phyloP scores from a whole-genome alignment of 1,140 invertebrate genomes.

The Tachypleus tridentatus region DNA sequence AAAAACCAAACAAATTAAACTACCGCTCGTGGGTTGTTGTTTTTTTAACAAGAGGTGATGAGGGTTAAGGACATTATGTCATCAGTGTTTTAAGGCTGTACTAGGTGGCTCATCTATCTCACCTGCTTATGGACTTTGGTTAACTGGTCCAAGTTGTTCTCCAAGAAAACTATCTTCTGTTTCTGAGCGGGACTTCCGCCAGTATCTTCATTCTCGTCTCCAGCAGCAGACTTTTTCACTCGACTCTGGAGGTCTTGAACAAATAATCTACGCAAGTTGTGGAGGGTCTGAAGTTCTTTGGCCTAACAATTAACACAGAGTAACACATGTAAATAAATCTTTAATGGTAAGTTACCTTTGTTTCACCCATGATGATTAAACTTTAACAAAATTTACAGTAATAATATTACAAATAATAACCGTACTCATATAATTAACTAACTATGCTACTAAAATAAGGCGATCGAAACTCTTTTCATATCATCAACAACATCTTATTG shows the following conservation, averaged over 20 bases:
- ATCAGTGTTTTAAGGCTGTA: no score
- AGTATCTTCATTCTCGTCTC: slow-evolving; percentile 72
- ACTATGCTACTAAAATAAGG: no score
- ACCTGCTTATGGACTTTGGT: slow-evolving; percentile 73
- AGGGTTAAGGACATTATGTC: no score
- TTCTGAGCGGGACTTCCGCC: slow-evolving; percentile 93
- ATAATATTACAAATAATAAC: no score
- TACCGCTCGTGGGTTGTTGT: not conserved
- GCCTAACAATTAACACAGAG: slow-evolving; percentile 34
- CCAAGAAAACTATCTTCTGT: slow-evolving; percentile 98
- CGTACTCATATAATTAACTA: no score
- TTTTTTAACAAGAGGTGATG: not conserved
- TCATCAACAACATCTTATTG: no score
- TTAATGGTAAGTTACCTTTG: no score
- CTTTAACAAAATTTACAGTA: no score
- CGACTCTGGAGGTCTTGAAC: slow-evolving; percentile 90
- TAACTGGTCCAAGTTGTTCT: slow-evolving; percentile 97
- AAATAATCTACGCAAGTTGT: slow-evolving; percentile 94
- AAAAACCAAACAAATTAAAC: not conserved
- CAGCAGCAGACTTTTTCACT: slow-evolving; percentile 36
- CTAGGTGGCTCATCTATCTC: not conserved
- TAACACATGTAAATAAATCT: no score
- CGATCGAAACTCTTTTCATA: no score
- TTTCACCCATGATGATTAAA: no score
- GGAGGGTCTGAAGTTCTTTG: slow-evolving; percentile 94